These are phyloP conservation scores for Phania funesta DNA, from an alignment of 2,888 invertebrate genomes.

Conservation along the genomic window DNA sequence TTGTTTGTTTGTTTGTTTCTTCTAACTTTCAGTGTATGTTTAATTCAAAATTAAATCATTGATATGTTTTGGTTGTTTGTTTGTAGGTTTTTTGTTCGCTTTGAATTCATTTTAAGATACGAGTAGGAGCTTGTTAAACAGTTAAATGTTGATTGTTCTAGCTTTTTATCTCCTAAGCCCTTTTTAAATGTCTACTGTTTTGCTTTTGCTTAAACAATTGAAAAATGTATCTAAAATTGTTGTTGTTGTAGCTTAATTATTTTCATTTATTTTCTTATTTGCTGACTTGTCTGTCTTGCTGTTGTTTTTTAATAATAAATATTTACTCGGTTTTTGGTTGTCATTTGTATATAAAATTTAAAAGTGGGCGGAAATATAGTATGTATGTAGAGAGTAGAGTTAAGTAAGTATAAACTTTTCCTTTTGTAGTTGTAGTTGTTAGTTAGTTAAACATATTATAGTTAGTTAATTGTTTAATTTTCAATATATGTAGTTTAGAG, in stretches of 20 bases:
- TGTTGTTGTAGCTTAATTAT: conserved; percentile 35
- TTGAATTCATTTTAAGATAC: conserved; percentile 6
- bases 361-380: conserved; percentile 65
- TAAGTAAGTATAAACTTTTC: conserved; percentile 46
- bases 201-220: conserved; percentile 38
- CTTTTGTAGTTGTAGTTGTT: conserved; percentile 31
- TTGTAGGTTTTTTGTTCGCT: conserved; percentile 29
- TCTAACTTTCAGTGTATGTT: no score
- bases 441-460: conserved; percentile 30
- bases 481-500: not conserved
- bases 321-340: conserved; percentile 14
- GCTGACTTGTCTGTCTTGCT: conserved; percentile 21
- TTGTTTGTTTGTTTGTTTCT: not conserved
- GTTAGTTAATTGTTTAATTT: conserved; percentile 31
- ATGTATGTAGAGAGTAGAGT: conserved; percentile 56
- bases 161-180: conserved; percentile 49
- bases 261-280: conserved; percentile 17
- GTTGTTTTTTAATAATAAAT: conserved; percentile 37
- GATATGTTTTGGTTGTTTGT: conserved; percentile 60
- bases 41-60: conserved; percentile 61
- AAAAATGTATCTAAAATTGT: conserved; percentile 64
- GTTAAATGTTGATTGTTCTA: conserved; percentile 66
- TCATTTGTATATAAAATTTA: conserved; percentile 61
- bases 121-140: conserved; percentile 48
- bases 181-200: conserved; percentile 41